Evolutionary conservation across 2,797 vertebrate genomes (phyloP).

Genomic region (Pelochelys cantorii): DNA sequence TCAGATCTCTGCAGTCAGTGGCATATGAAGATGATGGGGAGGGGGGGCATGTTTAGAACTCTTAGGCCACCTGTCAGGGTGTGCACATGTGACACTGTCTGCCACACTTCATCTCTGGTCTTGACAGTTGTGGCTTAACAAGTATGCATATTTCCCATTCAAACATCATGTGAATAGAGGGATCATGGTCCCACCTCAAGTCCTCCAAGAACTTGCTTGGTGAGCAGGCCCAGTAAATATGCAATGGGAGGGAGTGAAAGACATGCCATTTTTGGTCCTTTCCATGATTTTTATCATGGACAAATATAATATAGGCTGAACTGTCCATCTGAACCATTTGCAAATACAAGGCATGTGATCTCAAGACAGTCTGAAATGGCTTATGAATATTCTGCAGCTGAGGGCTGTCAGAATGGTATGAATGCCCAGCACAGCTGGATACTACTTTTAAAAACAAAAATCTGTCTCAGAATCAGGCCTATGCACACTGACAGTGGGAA

Average conservation of each 20-base stretch:
- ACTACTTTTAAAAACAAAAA: background rate
- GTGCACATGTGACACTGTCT: background rate
- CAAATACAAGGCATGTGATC: background rate
- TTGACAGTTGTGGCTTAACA: background rate
- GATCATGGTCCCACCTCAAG: background rate
- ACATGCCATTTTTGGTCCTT: background rate
- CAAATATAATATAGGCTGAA: background rate
- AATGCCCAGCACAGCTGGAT: background rate
- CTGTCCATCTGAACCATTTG: background rate
- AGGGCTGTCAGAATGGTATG: rapidly evolving
- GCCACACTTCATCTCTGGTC: background rate
- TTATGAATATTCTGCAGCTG: background rate
- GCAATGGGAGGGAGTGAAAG: background rate
- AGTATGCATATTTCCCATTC: background rate
- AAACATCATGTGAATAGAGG: background rate
- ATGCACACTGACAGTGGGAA: rapidly evolving
- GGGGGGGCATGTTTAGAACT: background rate
- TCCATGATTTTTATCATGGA: background rate
- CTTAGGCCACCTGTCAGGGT: background rate
- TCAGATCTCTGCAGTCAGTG: background rate
- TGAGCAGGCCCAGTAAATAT: background rate
- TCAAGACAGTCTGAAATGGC: background rate
- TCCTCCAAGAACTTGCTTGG: background rate
- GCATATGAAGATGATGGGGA: background rate
- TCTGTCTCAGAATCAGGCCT: background rate